A percentile compares a stretch with the other conserved stretches of the same genome.
Conservation (phyloP, 2,888 invertebrate genomes). For the Rosalia funebris region DNA sequence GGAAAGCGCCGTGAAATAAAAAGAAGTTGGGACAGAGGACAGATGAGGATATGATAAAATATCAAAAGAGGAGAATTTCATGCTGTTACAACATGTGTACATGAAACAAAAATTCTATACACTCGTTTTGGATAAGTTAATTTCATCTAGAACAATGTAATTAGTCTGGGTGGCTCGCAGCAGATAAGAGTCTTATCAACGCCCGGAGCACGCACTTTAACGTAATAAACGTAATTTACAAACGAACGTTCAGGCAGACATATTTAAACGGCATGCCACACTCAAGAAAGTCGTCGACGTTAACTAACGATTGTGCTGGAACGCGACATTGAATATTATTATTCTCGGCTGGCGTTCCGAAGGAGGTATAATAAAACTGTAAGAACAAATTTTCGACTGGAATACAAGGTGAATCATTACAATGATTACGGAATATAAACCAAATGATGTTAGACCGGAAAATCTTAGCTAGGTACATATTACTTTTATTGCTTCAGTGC, state of each 20-base stretch:
- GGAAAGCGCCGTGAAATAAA: too few species aligned
- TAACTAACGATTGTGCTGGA: slow-evolving; percentile 38
- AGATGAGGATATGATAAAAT: too few species aligned
- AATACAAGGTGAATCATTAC: too few species aligned
- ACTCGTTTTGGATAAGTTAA: slow-evolving; percentile 58
- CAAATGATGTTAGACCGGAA: too few species aligned
- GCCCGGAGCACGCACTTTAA: slow-evolving; percentile 58
- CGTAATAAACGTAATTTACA: slow-evolving; percentile 59
- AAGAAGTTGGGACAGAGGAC: too few species aligned
- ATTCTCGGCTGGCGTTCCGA: slow-evolving; percentile 26
- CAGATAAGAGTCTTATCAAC: slow-evolving; percentile 58
- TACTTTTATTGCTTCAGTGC: too few species aligned
- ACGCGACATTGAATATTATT: slow-evolving; percentile 34
- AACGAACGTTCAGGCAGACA: slow-evolving; percentile 55
- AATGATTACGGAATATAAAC: too few species aligned
- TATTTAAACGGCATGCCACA: slow-evolving; percentile 48
- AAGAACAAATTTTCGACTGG: slow-evolving; percentile 17
- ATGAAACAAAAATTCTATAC: slow-evolving; percentile 36
- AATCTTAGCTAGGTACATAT: too few species aligned
- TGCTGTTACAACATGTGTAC: background rate
- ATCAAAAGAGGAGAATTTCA: too few species aligned
- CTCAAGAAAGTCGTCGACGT: slow-evolving; percentile 47
- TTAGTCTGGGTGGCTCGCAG: slow-evolving; percentile 56
- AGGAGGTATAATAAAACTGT: slow-evolving; percentile 26
- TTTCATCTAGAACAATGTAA: slow-evolving; percentile 60